Percentiles rank a stretch among this genome's conserved stretches.
phyloP scores from a whole-genome alignment of 2,888 invertebrate species.

The Nomada ferruginata region DNA sequence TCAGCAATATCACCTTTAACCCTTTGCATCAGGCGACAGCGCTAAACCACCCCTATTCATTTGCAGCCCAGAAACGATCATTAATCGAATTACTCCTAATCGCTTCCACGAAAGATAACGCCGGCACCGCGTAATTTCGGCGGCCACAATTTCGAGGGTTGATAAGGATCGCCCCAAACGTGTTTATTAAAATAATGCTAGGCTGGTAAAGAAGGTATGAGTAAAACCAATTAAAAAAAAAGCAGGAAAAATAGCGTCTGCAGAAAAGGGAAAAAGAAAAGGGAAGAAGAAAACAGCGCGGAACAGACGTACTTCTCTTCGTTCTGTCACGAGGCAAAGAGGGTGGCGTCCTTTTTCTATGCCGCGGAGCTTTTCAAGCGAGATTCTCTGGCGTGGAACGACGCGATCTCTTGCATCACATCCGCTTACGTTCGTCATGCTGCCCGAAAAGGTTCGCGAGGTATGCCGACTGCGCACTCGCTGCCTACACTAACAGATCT shows the following conservation, averaged over 20 bases:
- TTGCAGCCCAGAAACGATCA: not conserved
- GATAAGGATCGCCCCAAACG: constrained; percentile 15
- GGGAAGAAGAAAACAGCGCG: not conserved
- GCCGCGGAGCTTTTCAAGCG: constrained; percentile 35
- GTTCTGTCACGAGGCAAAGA: constrained; percentile 29
- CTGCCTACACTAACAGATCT: constrained; percentile 58
- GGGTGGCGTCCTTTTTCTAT: constrained; percentile 20
- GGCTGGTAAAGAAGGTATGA: not conserved
- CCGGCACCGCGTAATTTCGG: not conserved
- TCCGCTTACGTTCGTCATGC: constrained; percentile 53
- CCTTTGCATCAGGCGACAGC: not conserved
- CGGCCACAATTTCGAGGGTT: not conserved
- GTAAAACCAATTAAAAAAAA: constrained; percentile 15
- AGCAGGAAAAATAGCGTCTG: not conserved
- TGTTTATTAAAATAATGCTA: constrained; percentile 49
- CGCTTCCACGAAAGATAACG: constrained; percentile 31
- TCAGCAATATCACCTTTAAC: not conserved
- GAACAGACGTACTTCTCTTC: constrained; percentile 32
- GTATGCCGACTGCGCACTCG: constrained; percentile 55
- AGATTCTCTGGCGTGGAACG: constrained; percentile 15
- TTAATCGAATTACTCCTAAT: constrained; percentile 31
- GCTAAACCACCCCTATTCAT: not conserved
- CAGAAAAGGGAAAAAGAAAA: not conserved
- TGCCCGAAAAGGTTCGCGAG: constrained; percentile 52
- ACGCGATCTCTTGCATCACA: constrained; percentile 55